These are phyloP conservation scores for Lasioglossum leucozonium DNA, from an alignment of 2,888 invertebrate species.

Conservation along the genomic window DNA sequence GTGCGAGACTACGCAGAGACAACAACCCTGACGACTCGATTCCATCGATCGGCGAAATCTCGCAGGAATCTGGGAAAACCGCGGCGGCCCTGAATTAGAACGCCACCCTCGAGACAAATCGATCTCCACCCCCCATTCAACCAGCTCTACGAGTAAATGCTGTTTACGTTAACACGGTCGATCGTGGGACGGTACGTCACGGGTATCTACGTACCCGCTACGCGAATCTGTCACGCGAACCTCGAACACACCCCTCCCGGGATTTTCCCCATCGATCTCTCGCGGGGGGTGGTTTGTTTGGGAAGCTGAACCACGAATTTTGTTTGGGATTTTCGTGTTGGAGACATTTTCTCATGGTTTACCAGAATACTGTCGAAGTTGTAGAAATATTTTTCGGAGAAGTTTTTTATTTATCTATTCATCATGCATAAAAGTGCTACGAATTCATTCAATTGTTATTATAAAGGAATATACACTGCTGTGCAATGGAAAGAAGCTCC, in stretches of 20 bases:
- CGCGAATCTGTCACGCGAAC: not conserved
- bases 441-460: too few relatives aligned
- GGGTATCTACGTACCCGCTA: constrained; percentile 14
- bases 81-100: constrained; percentile 2
- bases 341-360: not conserved
- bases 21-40: not conserved
- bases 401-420: too few relatives aligned
- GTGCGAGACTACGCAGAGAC: not conserved
- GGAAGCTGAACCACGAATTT: not conserved
- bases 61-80: not conserved
- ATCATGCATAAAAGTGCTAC: too few relatives aligned
- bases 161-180: constrained; percentile 17
- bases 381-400: too few relatives aligned
- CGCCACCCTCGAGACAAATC: not conserved
- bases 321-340: not conserved
- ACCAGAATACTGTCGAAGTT: not conserved
- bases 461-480: too few relatives aligned
- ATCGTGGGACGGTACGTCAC: constrained; percentile 48
- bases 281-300: not conserved
- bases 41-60: not conserved
- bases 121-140: not conserved
- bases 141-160: constrained; percentile 2
- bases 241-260: not conserved
- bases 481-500: too few relatives aligned
- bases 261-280: constrained; percentile 4